phyloP scores from a whole-genome alignment of 1,140 invertebrate species.

The Lithobius niger region DNA sequence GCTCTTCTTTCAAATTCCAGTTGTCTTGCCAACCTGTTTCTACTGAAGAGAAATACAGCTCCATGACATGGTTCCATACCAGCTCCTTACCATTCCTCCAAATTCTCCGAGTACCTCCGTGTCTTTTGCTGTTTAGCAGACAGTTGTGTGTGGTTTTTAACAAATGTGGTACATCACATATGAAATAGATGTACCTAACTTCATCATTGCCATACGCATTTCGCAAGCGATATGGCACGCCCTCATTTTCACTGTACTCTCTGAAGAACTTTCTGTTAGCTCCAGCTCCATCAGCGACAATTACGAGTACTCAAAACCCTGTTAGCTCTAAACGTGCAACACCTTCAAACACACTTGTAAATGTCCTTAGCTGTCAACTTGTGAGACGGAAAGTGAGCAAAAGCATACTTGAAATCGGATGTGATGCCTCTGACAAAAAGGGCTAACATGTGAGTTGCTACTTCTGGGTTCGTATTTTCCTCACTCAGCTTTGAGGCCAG shows the following conservation, averaged over 20 bases:
- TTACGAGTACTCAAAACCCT: neutral
- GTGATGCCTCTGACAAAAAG: slow-evolving; percentile 3
- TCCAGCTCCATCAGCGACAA: slow-evolving; percentile 2
- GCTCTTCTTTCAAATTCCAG: neutral
- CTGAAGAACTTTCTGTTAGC: neutral
- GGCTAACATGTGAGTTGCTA: slow-evolving; percentile 1
- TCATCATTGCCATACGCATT: neutral
- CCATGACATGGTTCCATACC: neutral
- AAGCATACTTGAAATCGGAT: neutral
- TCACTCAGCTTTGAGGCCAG: neutral
- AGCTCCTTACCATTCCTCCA: neutral
- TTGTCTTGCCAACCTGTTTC: neutral
- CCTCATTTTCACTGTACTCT: neutral
- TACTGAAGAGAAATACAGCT: neutral
- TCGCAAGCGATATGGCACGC: neutral
- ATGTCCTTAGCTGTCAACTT: neutral
- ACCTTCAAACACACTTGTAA: neutral
- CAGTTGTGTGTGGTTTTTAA: slow-evolving; percentile 2
- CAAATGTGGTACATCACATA: slow-evolving; percentile 1
- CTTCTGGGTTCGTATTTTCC: neutral
- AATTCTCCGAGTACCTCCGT: neutral
- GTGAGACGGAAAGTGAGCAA: neutral
- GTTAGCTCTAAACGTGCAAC: neutral
- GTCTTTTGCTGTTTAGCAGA: neutral
- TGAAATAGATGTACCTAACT: neutral